Percentiles rank a stretch among this genome's conserved stretches.
phyloP scores from a whole-genome alignment of 1,140 invertebrate genomes.

The Zophobas atratus region DNA sequence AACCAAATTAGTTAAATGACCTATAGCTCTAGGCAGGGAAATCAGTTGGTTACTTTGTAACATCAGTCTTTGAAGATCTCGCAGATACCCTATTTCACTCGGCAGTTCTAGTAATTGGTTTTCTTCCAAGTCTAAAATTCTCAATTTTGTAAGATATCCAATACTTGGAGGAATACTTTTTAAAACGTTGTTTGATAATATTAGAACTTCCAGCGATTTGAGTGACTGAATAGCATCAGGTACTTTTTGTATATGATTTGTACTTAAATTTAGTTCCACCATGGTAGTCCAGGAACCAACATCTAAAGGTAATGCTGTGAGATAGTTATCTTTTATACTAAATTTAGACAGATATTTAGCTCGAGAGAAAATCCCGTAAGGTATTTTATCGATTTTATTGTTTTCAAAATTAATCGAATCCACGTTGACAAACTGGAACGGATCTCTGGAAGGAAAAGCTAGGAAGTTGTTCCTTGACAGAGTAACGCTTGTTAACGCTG shows the following conservation, averaged over 20 bases:
- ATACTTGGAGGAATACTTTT: slow-evolving; percentile 88
- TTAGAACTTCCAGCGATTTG: slow-evolving; percentile 95
- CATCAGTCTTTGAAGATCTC: slow-evolving; percentile 92
- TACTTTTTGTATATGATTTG: slow-evolving; percentile 95
- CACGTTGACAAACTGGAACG: slow-evolving; percentile 96
- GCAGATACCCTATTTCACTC: slow-evolving; percentile 93
- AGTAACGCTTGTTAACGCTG: slow-evolving; percentile 93
- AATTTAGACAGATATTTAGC: slow-evolving; percentile 96
- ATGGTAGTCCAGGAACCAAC: slow-evolving; percentile 95
- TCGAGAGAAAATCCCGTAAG: slow-evolving; percentile 95
- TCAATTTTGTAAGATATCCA: slow-evolving; percentile 92
- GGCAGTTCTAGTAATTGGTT: slow-evolving; percentile 95
- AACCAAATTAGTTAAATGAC: slow-evolving; percentile 92
- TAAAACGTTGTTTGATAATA: slow-evolving; percentile 96
- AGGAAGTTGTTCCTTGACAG: slow-evolving; percentile 96
- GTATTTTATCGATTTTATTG: slow-evolving; percentile 98
- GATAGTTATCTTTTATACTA: slow-evolving; percentile 98
- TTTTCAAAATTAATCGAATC: slow-evolving; percentile 98
- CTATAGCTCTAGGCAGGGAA: slow-evolving; percentile 92
- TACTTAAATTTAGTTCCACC: slow-evolving; percentile 97
- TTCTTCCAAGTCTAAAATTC: slow-evolving; percentile 97
- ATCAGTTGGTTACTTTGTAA: slow-evolving; percentile 96
- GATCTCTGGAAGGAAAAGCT: slow-evolving; percentile 96
- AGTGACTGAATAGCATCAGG: slow-evolving; percentile 98
- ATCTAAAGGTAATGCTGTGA: slow-evolving; percentile 94